Evolutionary conservation across 2,888 invertebrate genomes (phyloP), one percentile per base, ranked within the genome.

Genomic region (Eumacrocentrus americanus): DNA sequence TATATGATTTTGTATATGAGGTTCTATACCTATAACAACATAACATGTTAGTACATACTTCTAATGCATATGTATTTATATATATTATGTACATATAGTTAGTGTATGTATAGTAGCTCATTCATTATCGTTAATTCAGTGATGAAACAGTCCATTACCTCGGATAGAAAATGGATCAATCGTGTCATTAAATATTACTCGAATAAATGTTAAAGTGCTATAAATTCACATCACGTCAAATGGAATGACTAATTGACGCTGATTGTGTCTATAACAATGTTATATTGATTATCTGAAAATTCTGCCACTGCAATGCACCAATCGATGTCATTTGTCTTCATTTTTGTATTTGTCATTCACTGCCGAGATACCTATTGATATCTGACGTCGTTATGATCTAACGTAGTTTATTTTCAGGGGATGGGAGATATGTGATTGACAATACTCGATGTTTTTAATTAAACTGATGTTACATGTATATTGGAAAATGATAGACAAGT

Each of bases 231-330:
- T 42, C 42, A 29, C 35, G 54, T 34, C 11, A 20, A 29, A 44
- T 42, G 20, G 54, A 42, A 44, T 55, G 22, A 44, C 22, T 44
- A 55, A 44, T 55, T 55, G 44, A 55, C 54, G 46, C 46, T 44
- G 44, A 44, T 55, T 55, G 54, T 44, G 46, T 55, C 22, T 44
- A n/a, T 29, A 29, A 29, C 18, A 20, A n/a, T n/a, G 44, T 16
- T 71, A 73, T 75, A 75, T 75, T 68, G 75, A 75, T 75, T 75
- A 75, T 75, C 70, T 70, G 70, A 72, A 72, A 70, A 73, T 65
- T 69, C 65, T 69, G 70, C 72, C 70, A 75, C 75, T 74, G 75
- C 75, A 75, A 72, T 75, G 75, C 75, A 75, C 74, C 75, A 75
- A 69, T 70, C 70, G 68, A 60, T 65, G 34, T 60, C 66, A 59